Base-by-base conservation (phyloP, 2,113 vertebrate genomes). In the Pollimyrus isidori region DNA sequence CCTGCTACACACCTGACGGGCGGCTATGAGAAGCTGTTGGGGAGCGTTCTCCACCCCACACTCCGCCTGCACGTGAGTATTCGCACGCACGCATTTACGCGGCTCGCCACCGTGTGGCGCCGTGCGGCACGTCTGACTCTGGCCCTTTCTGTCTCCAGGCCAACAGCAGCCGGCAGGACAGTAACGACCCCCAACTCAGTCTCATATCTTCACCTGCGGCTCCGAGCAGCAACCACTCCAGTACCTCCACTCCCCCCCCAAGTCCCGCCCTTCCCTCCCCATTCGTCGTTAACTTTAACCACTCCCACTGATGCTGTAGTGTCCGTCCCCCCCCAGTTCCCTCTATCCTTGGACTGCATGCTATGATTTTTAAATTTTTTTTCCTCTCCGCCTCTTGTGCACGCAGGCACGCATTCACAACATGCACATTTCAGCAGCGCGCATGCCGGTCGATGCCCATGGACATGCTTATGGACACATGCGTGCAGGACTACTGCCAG, bases 81-180 rank as follows among this genome's bases (percentile, higher is more conserved):
- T 13, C 83, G 0, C 50, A 13, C 52, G 50, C 80, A 48, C 45
- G 30, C 17, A 3, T 19, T 53, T 65, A 69, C 53, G 86, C 17
- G 58, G 10, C 9, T 23, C 3, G 56, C 56, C 56, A 90, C 80
- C 5, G 45, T 42, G n/a, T 39, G 23, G 49, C 10, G 26, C 45
- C 17, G 10, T 46, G 69, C 26, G 30, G 3, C 46, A 0, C 50
- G 1, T 62, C 46, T 15, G 4, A 50, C 82, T 73, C 13, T 1
- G 1, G 7, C 53, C 1, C 58, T 46, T 58, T 85, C 90, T 88
- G 30, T 92, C 35, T 91, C 15, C 92, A 98, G 97, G 95, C 96
- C 93, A 96, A 96, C 11, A 94, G 94, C 95, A 95, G 96, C 96
- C 97, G 96, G 96, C 97, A 96, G 94, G 96, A 96, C 90, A 95